phyloP scores from a whole-genome alignment of 2,113 vertebrate genomes.

The Choloepus hoffmanni region DNA sequence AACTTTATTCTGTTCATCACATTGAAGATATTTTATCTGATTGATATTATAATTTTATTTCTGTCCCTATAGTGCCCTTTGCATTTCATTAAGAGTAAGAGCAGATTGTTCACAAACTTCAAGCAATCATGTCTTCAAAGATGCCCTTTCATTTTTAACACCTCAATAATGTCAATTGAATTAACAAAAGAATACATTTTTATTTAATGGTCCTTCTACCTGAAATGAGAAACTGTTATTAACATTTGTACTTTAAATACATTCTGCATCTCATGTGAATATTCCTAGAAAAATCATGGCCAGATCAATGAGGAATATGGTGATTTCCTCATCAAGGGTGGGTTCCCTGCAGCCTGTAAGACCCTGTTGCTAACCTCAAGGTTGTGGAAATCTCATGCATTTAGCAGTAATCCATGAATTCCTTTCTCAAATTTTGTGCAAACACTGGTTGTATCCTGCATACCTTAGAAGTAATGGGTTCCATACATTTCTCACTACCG shows the following conservation, averaged over 20 bases:
- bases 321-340: not conserved
- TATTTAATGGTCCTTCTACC: constrained; percentile 37
- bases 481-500: not conserved
- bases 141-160: constrained; percentile 58
- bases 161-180: constrained; percentile 58
- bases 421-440: not conserved
- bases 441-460: not conserved
- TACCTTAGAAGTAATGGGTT: not conserved
- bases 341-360: not conserved
- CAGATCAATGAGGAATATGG: not conserved
- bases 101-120: not conserved
- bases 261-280: constrained; percentile 20
- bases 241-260: constrained; percentile 30
- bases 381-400: not conserved
- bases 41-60: constrained; percentile 27
- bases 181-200: constrained; percentile 54
- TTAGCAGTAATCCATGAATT: not conserved
- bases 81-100: constrained; percentile 52
- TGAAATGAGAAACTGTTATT: constrained; percentile 54
- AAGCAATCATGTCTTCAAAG: constrained; percentile 58
- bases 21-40: constrained; percentile 43
- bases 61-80: not conserved
- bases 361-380: not conserved
- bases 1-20: not conserved
- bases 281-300: constrained; percentile 10